Base-by-base conservation (phyloP, 1,140 invertebrate genomes). In the Achatina immaculata region DNA sequence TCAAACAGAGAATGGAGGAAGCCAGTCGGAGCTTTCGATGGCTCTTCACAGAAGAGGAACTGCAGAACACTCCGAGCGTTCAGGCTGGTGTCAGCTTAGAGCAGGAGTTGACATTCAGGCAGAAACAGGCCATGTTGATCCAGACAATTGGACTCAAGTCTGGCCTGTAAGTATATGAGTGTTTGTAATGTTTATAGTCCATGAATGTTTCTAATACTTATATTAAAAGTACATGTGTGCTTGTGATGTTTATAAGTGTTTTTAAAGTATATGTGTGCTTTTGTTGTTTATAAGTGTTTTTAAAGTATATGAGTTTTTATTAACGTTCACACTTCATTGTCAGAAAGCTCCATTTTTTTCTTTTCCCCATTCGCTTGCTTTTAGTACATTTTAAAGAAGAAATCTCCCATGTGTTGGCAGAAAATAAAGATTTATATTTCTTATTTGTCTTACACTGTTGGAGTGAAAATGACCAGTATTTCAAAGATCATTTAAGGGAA, bases 91-190 rank as follows among this genome's bases (percentile, higher is more conserved):
- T 76, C 28, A 76, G 31, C 36, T 4, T 40, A 3, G 74, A 58
- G 51, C 74, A 80, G 34, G 78, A 80, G n/a, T 31, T 71, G 16
- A 72, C 48, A 14, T 80, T 71, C 48, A 66, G 78, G 4, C 65
- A 69, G 66, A 80, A 58, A 45, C 65, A 66, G 34, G 78, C 78
- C 28, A 80, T 80, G 78, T 34, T 80, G 6, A 80, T 80, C 14
- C 78, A 80, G 48, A 72, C 65, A 4, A 80, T 80, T 72, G 78
- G 78, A 38, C 24, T 40, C 16, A 80, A 80, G n/a, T 51, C 66
- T 19, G 45, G 68, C 65, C 40, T 80, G 78, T 80, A 80, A 80
- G 78, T 77, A n/a, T n/a, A n/a, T n/a, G 16, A 31, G 16, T 19
- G 28, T 72, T 19, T 72, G 16, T 34, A 16, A 38, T 16, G 28